Base-by-base conservation (phyloP, 1,140 invertebrate genomes). In the Penaeus japonicus region DNA sequence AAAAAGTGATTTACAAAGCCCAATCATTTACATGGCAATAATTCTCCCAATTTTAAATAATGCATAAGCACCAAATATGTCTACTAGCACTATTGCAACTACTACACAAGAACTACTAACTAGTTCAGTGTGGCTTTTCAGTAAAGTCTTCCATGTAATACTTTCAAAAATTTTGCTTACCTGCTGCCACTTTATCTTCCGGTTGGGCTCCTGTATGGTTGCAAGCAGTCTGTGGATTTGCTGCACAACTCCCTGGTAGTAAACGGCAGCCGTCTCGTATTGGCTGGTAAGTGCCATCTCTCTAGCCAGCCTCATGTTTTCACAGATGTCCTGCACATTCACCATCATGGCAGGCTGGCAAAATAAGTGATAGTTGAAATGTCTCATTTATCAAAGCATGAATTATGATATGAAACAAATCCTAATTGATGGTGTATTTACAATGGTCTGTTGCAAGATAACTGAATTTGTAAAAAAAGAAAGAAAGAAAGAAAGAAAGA, bases 281-380 rank as follows among this genome's bases (percentile, higher is more conserved):
- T 99, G 98, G 12, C 98, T 98, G 92, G 97, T 96, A 89, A 99
- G 93, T 84, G 97, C 97, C 95, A 97, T 97, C 93, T 99, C 98
- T 91, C 98, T 94, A 55, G 97, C 98, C 92, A 98, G 93, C 57
- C 89, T 70, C 87, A 89, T 90, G 70, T 90, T 91, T 55, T 90
- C 89, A 70, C 89, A 89, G 54, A 91, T 91, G 30, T 91, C 90
- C 84, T 89, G 90, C 55, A 90, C 84, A 53, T 86, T 89, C 22
- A 90, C 90, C 90, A 90, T 90, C 84, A 87, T 90, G 57, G 30
- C 77, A 75, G 65, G 47, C 62, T 78, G 47, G 65, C n/a, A 32
- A 27, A 70, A 70, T 10, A 70, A 24, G n/a, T 70, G 12, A 70
- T 70, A 70, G 10, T 27, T 27, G 17, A 70, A 70, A 32, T 12